Evolutionary conservation across 2,888 invertebrate genomes (phyloP).

Genomic region (Trissoscelio sp.): DNA sequence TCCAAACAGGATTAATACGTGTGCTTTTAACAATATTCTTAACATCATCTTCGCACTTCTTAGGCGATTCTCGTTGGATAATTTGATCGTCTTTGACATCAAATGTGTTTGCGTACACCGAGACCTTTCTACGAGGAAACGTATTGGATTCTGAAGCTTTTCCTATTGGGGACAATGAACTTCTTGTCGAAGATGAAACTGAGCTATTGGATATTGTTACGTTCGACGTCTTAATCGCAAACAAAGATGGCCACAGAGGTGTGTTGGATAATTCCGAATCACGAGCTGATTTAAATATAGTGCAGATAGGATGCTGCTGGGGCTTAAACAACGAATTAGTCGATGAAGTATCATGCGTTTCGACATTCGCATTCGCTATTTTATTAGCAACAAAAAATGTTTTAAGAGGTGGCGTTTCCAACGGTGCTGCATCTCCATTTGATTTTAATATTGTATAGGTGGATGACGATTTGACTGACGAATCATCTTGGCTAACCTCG

Average conservation of each 20-base stretch:
- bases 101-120: conserved; percentile 15
- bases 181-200: neutral
- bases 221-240: neutral
- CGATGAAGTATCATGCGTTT: no score
- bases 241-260: conserved; percentile 5
- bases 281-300: no score
- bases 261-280: no score
- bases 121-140: conserved; percentile 16
- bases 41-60: neutral
- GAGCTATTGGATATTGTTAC: neutral
- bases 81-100: conserved; percentile 1
- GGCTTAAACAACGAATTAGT: no score
- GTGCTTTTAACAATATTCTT: neutral
- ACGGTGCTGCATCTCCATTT: no score
- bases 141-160: neutral
- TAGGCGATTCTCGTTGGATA: neutral
- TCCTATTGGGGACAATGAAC: neutral
- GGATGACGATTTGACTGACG: no score
- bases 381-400: no score
- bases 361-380: no score
- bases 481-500: no score
- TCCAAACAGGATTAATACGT: neutral
- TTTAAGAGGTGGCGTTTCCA: no score
- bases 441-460: no score
- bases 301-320: no score